Conservation (phyloP, 2,113 vertebrate genomes). For the Elephas maximus region DNA sequence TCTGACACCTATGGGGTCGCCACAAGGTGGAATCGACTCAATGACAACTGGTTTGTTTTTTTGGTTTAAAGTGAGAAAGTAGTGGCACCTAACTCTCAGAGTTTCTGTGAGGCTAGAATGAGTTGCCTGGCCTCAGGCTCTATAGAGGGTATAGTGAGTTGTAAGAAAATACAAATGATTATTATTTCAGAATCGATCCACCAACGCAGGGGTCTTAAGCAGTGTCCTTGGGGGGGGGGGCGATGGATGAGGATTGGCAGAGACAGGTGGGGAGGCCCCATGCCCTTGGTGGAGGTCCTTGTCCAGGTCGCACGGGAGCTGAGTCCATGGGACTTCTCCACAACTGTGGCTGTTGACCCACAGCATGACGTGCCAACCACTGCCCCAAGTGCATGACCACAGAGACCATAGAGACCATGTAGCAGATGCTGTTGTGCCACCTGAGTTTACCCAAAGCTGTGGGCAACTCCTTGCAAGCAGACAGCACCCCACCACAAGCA, state of each 20-base stretch:
- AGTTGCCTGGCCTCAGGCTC: fast-evolving
- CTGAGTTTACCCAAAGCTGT: neutral
- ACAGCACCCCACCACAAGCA: no score
- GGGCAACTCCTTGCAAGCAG: neutral
- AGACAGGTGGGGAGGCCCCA: fast-evolving
- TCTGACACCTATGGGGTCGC: no score
- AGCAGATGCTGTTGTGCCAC: neutral
- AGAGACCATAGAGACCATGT: neutral
- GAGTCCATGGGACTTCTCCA: no score
- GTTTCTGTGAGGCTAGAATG: neutral
- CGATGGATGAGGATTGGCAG: no score
- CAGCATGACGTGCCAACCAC: fast-evolving
- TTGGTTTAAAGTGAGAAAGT: neutral
- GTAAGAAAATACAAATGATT: neutral
- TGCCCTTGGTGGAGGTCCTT: neutral
- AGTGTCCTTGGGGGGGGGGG: neutral
- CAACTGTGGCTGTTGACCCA: no score
- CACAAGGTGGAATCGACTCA: no score
- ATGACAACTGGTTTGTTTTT: no score
- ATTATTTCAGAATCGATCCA: neutral
- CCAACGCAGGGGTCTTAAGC: fast-evolving
- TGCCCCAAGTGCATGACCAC: fast-evolving
- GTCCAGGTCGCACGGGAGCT: no score
- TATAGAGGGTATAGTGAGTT: fast-evolving
- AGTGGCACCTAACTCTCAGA: neutral